Evolutionary conservation across 2,888 invertebrate genomes (phyloP).

Genomic region (Helicoverpa assulta): DNA sequence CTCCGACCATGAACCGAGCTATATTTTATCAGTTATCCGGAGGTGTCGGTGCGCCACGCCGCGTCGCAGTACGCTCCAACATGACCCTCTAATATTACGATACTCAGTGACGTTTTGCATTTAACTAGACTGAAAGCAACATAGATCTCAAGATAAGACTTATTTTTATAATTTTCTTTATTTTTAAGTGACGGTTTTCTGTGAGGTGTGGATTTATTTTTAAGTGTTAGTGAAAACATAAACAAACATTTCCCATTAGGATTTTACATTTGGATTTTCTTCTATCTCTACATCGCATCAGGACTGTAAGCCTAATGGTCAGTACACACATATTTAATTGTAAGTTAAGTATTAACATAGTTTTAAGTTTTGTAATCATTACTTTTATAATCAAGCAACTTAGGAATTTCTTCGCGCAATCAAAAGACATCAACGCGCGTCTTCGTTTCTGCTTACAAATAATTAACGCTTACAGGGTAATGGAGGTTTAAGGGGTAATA

Average conservation of each 20-base stretch:
- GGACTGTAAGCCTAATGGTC: slow-evolving; percentile 79
- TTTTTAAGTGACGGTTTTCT: slow-evolving; percentile 84
- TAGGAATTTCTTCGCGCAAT: slow-evolving; percentile 63
- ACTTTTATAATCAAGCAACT: slow-evolving; percentile 39
- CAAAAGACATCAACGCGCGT: slow-evolving; percentile 89
- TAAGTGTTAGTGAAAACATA: slow-evolving; percentile 83
- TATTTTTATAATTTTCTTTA: slow-evolving; percentile 78
- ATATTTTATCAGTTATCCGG: slow-evolving; percentile 88
- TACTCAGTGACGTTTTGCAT: slow-evolving; percentile 80
- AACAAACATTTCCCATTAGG: slow-evolving; percentile 77
- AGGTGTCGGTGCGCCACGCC: slow-evolving; percentile 85
- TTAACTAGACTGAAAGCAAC: slow-evolving; percentile 89
- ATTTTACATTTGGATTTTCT: slow-evolving; percentile 81
- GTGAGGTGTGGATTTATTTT: slow-evolving; percentile 85
- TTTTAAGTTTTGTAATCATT: slow-evolving; percentile 30
- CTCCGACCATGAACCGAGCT: slow-evolving; percentile 87
- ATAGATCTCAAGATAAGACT: slow-evolving; percentile 89
- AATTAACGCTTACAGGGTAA: slow-evolving; percentile 26
- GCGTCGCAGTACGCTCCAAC: slow-evolving; percentile 78
- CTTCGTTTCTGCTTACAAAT: slow-evolving; percentile 42
- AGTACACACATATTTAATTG: slow-evolving; percentile 64
- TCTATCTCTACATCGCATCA: slow-evolving; percentile 66
- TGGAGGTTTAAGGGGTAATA: slow-evolving; percentile 1
- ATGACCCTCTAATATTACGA: slow-evolving; percentile 80
- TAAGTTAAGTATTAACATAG: slow-evolving; percentile 40